A percentile compares a stretch with the other conserved stretches of the same genome.
phyloP scores from a whole-genome alignment of 2,113 vertebrate genomes.

The Embiotoca jacksoni region DNA sequence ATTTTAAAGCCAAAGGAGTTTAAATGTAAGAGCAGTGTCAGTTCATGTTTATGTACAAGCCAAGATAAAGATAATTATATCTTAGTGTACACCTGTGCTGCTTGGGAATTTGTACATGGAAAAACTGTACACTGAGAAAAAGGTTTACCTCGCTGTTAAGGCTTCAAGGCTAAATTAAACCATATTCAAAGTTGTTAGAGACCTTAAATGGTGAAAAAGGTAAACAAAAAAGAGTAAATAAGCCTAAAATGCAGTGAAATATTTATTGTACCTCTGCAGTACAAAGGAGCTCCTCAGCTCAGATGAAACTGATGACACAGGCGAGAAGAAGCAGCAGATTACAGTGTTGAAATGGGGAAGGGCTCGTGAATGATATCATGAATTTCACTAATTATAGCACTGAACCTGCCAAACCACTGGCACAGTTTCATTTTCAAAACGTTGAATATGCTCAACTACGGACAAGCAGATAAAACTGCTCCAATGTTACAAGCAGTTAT shows the following conservation, averaged over 20 bases:
- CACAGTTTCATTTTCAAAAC: neutral
- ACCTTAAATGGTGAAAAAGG: neutral
- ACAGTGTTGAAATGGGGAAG: slow-evolving; percentile 30
- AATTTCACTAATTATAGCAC: slow-evolving; percentile 30
- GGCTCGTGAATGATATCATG: slow-evolving; percentile 16
- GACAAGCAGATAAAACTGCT: neutral
- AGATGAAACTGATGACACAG: slow-evolving; percentile 48
- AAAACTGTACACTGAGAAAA: neutral
- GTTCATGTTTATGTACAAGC: neutral
- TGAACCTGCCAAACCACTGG: neutral
- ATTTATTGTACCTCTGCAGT: neutral
- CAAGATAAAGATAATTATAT: no score
- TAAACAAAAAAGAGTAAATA: slow-evolving; percentile 1
- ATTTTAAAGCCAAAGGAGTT: no score
- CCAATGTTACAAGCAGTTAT: slow-evolving; percentile 1
- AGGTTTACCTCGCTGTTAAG: no score
- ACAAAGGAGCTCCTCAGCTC: neutral
- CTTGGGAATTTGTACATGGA: slow-evolving; percentile 8
- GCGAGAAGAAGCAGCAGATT: slow-evolving; percentile 39
- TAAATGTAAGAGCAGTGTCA: neutral
- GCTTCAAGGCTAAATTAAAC: neutral
- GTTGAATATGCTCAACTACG: neutral
- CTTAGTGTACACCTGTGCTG: slow-evolving; percentile 8
- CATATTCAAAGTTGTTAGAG: neutral
- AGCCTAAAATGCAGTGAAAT: neutral